phyloP scores from a whole-genome alignment of 37 sponge, comb jelly and placozoan genomes.

The Chondrilla cf. caribensis region DNA sequence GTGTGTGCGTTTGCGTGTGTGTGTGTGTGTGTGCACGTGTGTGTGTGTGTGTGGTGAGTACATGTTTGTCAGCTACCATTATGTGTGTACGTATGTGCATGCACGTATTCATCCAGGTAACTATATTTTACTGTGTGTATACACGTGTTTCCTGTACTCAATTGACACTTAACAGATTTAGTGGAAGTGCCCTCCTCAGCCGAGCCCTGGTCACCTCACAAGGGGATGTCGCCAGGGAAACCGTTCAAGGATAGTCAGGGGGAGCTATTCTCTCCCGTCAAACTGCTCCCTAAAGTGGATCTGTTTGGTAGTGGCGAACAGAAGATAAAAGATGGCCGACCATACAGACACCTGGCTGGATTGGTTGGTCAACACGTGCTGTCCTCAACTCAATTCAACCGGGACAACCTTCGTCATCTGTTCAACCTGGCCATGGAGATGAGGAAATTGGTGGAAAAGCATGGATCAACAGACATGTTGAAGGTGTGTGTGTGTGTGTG shows the following conservation, averaged over 20 bases:
- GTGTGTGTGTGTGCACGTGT: neutral
- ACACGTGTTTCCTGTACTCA: too few species aligned
- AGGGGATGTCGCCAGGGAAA: too few species aligned
- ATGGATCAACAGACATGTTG: constrained; percentile 65
- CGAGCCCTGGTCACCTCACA: neutral
- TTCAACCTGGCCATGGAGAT: constrained; percentile 87
- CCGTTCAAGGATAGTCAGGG: too few species aligned
- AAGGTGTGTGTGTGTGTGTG: constrained; percentile 41
- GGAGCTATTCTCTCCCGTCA: constrained; percentile 4
- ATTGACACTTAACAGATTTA: too few species aligned
- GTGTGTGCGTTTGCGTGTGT: neutral
- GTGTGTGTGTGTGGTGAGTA: too few species aligned
- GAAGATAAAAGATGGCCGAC: neutral
- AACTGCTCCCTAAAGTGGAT: neutral
- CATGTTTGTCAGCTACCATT: too few species aligned
- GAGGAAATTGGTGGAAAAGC: constrained; percentile 62
- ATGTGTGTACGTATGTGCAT: too few species aligned
- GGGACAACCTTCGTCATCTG: constrained; percentile 56
- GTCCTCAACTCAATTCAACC: constrained; percentile 78
- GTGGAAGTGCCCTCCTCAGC: neutral
- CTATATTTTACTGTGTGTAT: too few species aligned
- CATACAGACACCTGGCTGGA: constrained; percentile 16
- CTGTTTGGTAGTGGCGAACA: neutral
- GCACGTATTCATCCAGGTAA: too few species aligned
- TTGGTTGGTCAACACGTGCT: constrained; percentile 62